Evolutionary conservation across 2,113 vertebrate genomes (phyloP), one percentile per base, ranked within the genome.

Genomic region (Glaucomys volans): DNA sequence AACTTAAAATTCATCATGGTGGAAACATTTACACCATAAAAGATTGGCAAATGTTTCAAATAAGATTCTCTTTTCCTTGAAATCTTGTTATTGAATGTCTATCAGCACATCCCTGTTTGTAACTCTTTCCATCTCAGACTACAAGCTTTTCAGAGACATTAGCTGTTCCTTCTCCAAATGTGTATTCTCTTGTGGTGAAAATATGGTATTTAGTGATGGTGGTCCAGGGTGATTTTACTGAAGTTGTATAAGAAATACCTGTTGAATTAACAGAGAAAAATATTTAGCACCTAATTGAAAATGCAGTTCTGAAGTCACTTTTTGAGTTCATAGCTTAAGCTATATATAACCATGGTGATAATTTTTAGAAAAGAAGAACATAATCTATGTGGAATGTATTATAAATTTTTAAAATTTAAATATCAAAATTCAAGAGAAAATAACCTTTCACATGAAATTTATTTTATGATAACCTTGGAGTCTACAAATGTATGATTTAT

Each of bases 321-420:
- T 72, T 59, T 75, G 32, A 94, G 9, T 87, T 3, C 1, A 3
- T 28, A 74, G 11, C 22, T 88, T 76, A 4, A 89, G 54, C 40
- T 40, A 54, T 52, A 0, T 59, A n/a, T 74, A 18, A 20, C 62
- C 18, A 37, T 88, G 42, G 14, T 88, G 10, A 91, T 54, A 90
- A 52, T 71, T 90, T 85, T 52, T 44, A 92, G n/a, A 86, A 88
- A 90, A 76, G 47, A 59, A 69, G 20, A 88, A 91, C 94, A 77
- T 77, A 62, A 94, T 6, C 52, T 88, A 71, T 40, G 14, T 62
- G 26, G 16, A 90, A 76, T 83, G 42, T 52, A 30, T 44, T 80
- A 93, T 86, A 93, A 72, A 95, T 20, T 16, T 74, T 13, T 82
- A 44, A 85, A 76, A 72, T 40, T 93, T 66, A 87, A 71, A 82